Evolutionary conservation across 2,888 invertebrate genomes (phyloP), one percentile per base, ranked within the genome.

Genomic region (Rambutsinella grinnellia): DNA sequence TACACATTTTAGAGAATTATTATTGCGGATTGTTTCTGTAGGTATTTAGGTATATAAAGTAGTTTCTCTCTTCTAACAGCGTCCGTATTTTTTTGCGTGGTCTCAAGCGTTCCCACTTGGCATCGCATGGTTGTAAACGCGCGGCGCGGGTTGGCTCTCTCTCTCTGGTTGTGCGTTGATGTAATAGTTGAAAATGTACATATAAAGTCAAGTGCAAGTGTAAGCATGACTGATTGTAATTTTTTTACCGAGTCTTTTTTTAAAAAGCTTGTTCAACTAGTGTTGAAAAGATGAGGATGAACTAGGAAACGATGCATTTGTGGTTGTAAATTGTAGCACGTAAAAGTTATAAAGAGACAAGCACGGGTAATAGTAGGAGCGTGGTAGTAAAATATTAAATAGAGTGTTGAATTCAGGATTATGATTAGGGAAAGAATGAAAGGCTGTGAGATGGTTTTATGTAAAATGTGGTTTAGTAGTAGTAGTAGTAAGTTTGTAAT

Each of bases 181-280:
- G 36, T 36, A 36, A 36, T 36, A 36, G 5, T 36, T 36, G 36
- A 36, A 36, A 36, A 36, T 36, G 36, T 36, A 36, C 36, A 36
- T 36, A 36, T 36, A 57, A 62, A 62, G 27, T 62, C 62, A 62
- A 62, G 62, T 62, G 62, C 62, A 62, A 67, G 56, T 46, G 57
- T 57, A 67, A 57, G 57, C 66, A 56, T 57, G 57, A 57, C 21
- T 53, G 27, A 21, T 24, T 47, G 60, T 47, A 36, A 36, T 36
- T 36, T 44, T 36, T 13, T 36, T 36, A 36, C 6, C 36, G 36
- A 36, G n/a, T n/a, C n/a, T 36, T 36, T 36, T 36, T 36, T 36
- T 36, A 36, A 36, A 36, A 36, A 36, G 13, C 5, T 5, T 13
- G 36, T 36, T 8, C 36, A 8, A 36, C 36, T 26, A n/a, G 56